Evolutionary conservation across 2,888 invertebrate genomes (phyloP).

Genomic region (Dione juno): DNA sequence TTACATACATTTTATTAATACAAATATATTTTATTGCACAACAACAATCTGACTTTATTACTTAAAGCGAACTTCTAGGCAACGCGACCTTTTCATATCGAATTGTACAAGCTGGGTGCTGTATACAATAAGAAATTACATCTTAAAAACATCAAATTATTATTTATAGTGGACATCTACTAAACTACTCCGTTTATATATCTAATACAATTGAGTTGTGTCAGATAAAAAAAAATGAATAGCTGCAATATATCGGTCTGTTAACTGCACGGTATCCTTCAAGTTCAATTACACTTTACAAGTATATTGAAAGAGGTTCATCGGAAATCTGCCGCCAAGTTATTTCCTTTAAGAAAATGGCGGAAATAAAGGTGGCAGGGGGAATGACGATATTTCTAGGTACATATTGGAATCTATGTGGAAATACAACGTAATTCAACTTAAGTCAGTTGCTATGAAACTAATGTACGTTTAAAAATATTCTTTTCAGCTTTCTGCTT

Average conservation of each 20-base stretch:
- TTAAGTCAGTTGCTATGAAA: conserved; percentile 28
- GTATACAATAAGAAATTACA: no score
- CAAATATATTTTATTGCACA: no score
- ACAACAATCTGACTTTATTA: no score
- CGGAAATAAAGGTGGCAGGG: conserved; percentile 57
- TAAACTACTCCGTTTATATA: no score
- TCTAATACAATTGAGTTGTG: no score
- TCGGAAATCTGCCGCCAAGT: conserved; percentile 49
- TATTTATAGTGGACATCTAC: no score
- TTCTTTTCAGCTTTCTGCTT: not conserved
- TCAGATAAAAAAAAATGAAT: no score
- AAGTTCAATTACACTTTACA: conserved; percentile 37
- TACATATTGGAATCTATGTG: conserved; percentile 40
- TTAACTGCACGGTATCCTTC: not conserved
- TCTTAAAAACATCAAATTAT: no score
- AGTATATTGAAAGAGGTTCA: conserved; percentile 40
- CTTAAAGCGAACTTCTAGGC: no score
- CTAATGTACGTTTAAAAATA: not conserved
- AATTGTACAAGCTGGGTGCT: no score
- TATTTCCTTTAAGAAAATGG: conserved; percentile 58
- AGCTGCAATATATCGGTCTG: not conserved
- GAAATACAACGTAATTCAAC: conserved; percentile 38
- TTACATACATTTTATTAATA: no score
- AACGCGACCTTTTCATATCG: no score
- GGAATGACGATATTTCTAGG: conserved; percentile 46